Evolutionary conservation across 2,113 vertebrate species (phyloP).

Genomic region (Sapayoa aenigma): DNA sequence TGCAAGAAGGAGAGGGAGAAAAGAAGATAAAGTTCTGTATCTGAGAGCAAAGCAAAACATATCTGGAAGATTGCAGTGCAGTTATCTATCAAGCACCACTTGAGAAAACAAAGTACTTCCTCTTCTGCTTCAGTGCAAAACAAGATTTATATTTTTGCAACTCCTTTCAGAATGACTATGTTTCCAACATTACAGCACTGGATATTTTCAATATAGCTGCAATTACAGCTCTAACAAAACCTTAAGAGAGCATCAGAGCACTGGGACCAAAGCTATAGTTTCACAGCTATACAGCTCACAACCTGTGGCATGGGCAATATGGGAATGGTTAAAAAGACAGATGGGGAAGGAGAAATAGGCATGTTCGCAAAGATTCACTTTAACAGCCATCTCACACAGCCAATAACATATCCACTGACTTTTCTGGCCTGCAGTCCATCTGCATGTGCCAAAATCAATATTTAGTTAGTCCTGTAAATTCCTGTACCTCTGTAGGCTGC

Average conservation of each 20-base stretch:
- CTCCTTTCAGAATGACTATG: not conserved
- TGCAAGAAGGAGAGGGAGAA: conserved; percentile 55
- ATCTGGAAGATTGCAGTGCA: not conserved
- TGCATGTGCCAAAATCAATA: not conserved
- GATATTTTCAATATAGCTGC: not conserved
- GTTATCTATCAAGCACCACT: not conserved
- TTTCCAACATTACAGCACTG: not conserved
- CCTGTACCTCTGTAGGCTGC: not conserved
- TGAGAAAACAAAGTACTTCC: not conserved
- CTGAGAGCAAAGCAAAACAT: not conserved
- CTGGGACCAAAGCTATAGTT: not conserved
- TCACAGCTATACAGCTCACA: not conserved
- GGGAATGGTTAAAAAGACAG: not conserved
- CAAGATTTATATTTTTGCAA: not conserved
- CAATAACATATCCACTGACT: not conserved
- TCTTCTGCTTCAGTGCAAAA: not conserved
- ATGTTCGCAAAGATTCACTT: not conserved
- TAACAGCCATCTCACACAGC: not conserved
- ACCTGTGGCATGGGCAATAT: not conserved
- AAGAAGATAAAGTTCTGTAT: not conserved
- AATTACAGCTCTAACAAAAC: not conserved
- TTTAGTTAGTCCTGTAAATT: not conserved
- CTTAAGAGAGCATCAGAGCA: not conserved
- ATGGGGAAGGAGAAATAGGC: not conserved
- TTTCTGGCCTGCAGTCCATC: not conserved